Percentiles rank a stretch among this genome's conserved stretches.
Evolutionary conservation across 2,797 vertebrate genomes (phyloP).

Genomic region (Sebastes diaconus): DNA sequence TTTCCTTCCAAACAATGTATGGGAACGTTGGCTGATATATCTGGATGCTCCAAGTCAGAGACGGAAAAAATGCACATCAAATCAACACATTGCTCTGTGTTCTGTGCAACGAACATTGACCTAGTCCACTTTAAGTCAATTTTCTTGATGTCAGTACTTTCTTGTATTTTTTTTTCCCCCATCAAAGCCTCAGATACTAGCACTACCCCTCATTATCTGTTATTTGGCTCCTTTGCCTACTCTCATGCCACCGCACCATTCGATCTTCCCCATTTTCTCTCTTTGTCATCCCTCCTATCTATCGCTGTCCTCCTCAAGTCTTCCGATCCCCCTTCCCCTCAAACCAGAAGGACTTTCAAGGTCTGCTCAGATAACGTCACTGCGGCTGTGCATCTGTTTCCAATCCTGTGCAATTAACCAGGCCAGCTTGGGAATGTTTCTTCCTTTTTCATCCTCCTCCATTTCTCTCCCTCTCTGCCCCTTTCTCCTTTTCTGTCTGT

Average conservation of each 20-base stretch:
- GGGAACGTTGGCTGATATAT: neutral
- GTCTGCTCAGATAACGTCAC: conserved; percentile 82
- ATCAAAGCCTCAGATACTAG: conserved; percentile 27
- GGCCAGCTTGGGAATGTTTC: conserved; percentile 77
- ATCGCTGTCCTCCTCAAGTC: conserved; percentile 34
- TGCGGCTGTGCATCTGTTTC: conserved; percentile 82
- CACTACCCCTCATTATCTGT: conserved; percentile 42
- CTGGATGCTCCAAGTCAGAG: neutral
- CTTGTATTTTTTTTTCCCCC: neutral
- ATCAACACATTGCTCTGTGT: neutral
- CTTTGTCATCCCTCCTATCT: conserved; percentile 65
- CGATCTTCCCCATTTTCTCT: conserved; percentile 50
- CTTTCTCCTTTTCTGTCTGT: conserved; percentile 33
- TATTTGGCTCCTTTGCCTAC: conserved; percentile 35
- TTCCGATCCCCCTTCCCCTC: conserved; percentile 56
- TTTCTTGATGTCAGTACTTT: conserved; percentile 32
- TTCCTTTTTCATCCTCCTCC: conserved; percentile 63
- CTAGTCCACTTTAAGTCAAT: neutral
- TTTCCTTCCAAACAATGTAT: too few species aligned
- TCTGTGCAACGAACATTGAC: neutral
- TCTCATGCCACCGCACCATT: conserved; percentile 32
- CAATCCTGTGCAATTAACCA: conserved; percentile 83
- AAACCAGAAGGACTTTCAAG: conserved; percentile 79
- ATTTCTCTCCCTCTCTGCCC: conserved; percentile 55
- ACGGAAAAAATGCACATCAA: neutral